These are phyloP conservation scores for Corythornis vintsioides DNA, from an alignment of 2,113 vertebrate species.

Conservation along the genomic window DNA sequence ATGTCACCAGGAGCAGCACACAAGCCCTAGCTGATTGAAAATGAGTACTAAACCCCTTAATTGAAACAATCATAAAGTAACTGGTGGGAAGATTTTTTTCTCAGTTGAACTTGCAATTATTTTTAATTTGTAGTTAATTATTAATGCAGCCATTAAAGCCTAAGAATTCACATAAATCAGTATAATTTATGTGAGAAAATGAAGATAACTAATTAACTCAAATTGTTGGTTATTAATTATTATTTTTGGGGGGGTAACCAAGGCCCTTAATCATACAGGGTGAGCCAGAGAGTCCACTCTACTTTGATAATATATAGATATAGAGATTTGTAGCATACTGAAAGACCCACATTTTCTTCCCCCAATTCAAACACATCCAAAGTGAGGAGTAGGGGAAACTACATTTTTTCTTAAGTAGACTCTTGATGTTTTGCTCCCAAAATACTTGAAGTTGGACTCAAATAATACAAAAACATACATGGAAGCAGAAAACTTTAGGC, in stretches of 20 bases:
- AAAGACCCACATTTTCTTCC: neutral
- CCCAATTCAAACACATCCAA: neutral
- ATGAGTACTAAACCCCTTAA: neutral
- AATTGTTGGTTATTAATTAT: neutral
- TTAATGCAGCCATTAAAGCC: neutral
- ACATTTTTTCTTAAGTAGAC: neutral
- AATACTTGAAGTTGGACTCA: neutral
- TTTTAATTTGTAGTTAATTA: slow-evolving; percentile 41
- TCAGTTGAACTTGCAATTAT: slow-evolving; percentile 2
- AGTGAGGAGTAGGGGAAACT: neutral
- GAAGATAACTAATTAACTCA: neutral
- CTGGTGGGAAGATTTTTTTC: neutral
- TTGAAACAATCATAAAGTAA: slow-evolving; percentile 16
- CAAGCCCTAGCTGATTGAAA: slow-evolving; percentile 3
- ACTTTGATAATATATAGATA: neutral
- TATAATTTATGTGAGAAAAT: slow-evolving; percentile 9
- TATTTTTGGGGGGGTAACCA: neutral
- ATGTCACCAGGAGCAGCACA: slow-evolving; percentile 19
- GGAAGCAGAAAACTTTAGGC: neutral
- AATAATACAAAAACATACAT: neutral
- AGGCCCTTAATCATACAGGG: neutral
- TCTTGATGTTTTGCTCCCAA: neutral
- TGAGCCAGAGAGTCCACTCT: neutral
- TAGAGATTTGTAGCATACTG: neutral
- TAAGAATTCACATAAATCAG: slow-evolving; percentile 32